These are phyloP conservation scores for Ciconia nigra DNA, from an alignment of 2,797 vertebrate species.

Conservation along the genomic window DNA sequence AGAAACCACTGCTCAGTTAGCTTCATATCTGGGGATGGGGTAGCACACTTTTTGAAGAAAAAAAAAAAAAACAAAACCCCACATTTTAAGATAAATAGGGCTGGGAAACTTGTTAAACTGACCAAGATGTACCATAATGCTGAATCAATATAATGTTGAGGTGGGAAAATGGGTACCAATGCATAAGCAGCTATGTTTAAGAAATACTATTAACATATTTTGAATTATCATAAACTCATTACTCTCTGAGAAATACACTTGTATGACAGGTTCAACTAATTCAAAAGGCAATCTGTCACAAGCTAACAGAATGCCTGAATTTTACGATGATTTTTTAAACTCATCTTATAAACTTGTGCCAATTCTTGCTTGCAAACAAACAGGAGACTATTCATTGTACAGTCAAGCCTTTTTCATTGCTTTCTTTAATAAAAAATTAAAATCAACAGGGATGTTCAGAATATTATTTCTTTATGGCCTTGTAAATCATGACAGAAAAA, in stretches of 20 bases:
- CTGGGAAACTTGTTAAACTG: background rate
- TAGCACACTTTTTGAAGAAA: background rate
- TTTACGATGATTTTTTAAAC: background rate
- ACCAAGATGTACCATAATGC: background rate
- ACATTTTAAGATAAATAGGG: background rate
- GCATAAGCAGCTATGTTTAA: background rate
- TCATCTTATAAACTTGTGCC: background rate
- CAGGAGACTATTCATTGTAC: background rate
- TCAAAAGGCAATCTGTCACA: background rate
- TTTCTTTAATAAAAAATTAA: background rate
- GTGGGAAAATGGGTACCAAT: background rate
- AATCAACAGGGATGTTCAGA: background rate
- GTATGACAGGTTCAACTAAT: background rate
- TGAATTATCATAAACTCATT: background rate
- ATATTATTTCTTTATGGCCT: background rate
- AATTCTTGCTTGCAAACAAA: background rate
- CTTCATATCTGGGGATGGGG: background rate
- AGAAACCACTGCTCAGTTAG: background rate
- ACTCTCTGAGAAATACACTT: background rate
- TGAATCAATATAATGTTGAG: background rate
- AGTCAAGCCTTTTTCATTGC: background rate
- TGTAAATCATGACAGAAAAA: background rate
- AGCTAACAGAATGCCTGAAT: background rate
- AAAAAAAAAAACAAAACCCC: background rate
- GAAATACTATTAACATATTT: background rate